Evolutionary conservation across 2,113 vertebrate genomes (phyloP).

Genomic region (Psilopsiagon aymara): DNA sequence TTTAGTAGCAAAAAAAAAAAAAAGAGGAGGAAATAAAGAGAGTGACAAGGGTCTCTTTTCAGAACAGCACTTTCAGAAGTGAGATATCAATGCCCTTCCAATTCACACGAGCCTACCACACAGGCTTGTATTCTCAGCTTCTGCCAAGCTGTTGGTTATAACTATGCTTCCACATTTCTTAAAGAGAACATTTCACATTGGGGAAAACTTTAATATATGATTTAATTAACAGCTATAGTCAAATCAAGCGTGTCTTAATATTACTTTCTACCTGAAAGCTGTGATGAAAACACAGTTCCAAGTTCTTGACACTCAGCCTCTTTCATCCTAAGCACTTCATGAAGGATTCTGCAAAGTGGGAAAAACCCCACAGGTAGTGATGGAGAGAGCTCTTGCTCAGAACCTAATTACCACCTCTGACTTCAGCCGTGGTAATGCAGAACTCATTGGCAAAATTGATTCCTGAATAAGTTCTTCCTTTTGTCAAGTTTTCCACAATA

Average conservation of each 20-base stretch:
- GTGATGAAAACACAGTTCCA: conserved; percentile 13
- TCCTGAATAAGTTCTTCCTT: conserved; percentile 22
- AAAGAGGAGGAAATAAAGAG: neutral
- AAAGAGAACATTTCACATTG: conserved; percentile 62
- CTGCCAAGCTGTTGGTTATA: conserved; percentile 17
- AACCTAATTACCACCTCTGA: conserved; percentile 20
- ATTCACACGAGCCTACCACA: conserved; percentile 8
- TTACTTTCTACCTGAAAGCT: neutral
- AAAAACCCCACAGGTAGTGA: neutral
- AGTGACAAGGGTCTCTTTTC: neutral
- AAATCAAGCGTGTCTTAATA: neutral
- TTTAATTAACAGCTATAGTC: neutral
- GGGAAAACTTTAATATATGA: conserved; percentile 46
- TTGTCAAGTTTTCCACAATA: conserved; percentile 43
- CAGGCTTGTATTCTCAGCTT: neutral
- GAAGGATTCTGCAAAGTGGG: conserved; percentile 9
- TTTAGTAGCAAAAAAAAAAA: neutral
- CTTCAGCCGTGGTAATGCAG: neutral
- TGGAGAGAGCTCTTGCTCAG: neutral
- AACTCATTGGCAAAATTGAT: neutral
- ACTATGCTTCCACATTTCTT: neutral
- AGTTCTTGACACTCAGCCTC: neutral
- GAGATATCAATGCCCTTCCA: conserved; percentile 9
- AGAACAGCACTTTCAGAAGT: neutral
- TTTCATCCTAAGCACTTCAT: neutral